phyloP scores from a whole-genome alignment of 2,113 vertebrate species.

The Corythornis cristatus region DNA sequence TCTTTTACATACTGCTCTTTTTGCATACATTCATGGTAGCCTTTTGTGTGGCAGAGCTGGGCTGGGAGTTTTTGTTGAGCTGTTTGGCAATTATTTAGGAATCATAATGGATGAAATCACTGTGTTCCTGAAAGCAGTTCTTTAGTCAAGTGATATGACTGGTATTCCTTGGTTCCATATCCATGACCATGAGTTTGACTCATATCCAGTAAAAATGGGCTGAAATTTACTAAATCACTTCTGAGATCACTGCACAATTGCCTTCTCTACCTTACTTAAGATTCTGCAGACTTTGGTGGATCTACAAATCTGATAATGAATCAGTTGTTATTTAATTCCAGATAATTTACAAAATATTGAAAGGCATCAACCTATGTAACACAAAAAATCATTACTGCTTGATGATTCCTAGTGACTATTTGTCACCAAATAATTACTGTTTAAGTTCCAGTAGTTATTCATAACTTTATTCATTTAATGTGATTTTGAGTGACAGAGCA shows the following conservation, averaged over 20 bases:
- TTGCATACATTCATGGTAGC: neutral
- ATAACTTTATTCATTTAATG: neutral
- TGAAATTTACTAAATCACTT: neutral
- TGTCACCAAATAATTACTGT: neutral
- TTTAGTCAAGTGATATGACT: neutral
- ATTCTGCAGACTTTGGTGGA: neutral
- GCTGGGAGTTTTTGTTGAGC: neutral
- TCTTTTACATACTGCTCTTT: neutral
- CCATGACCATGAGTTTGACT: neutral
- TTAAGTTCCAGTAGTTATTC: neutral
- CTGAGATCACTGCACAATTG: neutral
- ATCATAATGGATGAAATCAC: neutral
- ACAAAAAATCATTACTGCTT: neutral
- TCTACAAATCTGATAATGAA: neutral
- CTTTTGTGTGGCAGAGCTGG: neutral
- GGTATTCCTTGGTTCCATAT: neutral
- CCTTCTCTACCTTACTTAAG: neutral
- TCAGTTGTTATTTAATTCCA: neutral
- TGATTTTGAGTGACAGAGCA: neutral
- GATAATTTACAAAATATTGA: neutral
- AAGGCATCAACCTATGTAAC: neutral
- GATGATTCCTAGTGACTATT: neutral
- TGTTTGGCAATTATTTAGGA: neutral
- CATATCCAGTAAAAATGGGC: neutral
- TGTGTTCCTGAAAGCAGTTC: neutral